These are phyloP conservation scores for Metridium senile DNA, from an alignment of 92 coral and sea anemone genomes.

Conservation along the genomic window DNA sequence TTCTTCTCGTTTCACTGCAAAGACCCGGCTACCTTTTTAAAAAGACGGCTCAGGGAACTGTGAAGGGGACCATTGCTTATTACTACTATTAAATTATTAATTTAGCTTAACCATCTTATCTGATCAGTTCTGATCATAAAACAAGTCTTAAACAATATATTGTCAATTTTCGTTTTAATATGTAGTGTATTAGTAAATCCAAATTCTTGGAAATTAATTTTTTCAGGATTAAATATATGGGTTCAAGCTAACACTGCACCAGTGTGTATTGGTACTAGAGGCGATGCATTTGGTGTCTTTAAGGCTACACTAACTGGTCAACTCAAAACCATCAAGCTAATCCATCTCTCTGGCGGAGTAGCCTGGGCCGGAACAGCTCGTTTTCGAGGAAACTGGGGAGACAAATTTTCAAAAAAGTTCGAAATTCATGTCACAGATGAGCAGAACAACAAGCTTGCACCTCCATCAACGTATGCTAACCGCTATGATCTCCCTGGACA, in stretches of 20 bases:
- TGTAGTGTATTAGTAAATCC: no score
- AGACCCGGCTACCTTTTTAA: no score
- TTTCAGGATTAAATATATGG: neutral
- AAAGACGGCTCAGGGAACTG: no score
- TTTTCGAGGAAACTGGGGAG: constrained; percentile 18
- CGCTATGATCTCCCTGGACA: constrained; percentile 10
- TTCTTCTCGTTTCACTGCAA: no score
- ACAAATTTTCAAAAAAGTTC: neutral
- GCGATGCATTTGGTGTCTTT: constrained; percentile 2
- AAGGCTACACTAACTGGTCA: constrained; percentile 1
- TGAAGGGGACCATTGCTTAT: no score
- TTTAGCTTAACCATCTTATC: no score
- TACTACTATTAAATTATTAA: no score
- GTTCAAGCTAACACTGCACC: neutral
- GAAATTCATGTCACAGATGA: constrained; percentile 10
- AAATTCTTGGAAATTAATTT: no score
- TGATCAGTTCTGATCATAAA: no score
- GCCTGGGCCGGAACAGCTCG: neutral
- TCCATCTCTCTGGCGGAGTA: constrained; percentile 20
- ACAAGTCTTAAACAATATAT: no score
- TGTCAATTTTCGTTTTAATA: no score
- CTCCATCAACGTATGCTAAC: neutral
- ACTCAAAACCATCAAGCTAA: neutral
- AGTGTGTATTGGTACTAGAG: constrained; percentile 20
- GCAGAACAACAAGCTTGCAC: constrained; percentile 1